Evolutionary conservation across 2,113 vertebrate species (phyloP).

Genomic region (Lamprologus speciosus): DNA sequence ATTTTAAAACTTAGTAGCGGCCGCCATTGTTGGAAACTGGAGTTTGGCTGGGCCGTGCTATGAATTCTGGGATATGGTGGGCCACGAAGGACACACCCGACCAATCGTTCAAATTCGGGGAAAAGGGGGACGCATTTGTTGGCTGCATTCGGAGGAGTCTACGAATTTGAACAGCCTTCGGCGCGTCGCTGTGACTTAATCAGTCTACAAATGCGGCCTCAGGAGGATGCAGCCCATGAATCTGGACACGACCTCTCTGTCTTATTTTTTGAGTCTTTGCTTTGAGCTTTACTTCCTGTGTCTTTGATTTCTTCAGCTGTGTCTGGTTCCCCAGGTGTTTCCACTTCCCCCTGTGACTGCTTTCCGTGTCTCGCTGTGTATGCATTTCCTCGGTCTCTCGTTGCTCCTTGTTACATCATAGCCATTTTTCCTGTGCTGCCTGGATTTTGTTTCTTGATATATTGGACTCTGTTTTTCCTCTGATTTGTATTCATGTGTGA

Average conservation of each 20-base stretch:
- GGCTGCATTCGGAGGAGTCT: too few relatives aligned
- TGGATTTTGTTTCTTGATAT: neutral
- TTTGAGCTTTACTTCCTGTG: neutral
- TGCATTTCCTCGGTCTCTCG: neutral
- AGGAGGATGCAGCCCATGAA: rapidly evolving
- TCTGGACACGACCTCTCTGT: neutral
- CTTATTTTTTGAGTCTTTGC: neutral
- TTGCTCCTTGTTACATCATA: neutral
- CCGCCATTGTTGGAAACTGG: too few relatives aligned
- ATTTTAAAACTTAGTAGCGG: too few relatives aligned
- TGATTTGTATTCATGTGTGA: neutral
- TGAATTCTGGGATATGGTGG: rapidly evolving
- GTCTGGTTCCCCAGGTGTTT: neutral
- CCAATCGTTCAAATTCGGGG: too few relatives aligned
- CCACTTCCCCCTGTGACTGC: neutral
- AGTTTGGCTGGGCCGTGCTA: too few relatives aligned
- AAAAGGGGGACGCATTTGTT: too few relatives aligned
- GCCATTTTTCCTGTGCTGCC: neutral
- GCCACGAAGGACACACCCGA: too few relatives aligned
- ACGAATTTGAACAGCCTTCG: rapidly evolving
- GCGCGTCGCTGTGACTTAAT: too few relatives aligned
- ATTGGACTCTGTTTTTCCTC: neutral
- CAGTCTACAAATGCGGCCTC: too few relatives aligned
- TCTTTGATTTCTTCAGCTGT: neutral
- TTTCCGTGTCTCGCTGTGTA: rapidly evolving